Base-by-base conservation (phyloP, 2,113 vertebrate species). In the Bothrops jararaca region DNA sequence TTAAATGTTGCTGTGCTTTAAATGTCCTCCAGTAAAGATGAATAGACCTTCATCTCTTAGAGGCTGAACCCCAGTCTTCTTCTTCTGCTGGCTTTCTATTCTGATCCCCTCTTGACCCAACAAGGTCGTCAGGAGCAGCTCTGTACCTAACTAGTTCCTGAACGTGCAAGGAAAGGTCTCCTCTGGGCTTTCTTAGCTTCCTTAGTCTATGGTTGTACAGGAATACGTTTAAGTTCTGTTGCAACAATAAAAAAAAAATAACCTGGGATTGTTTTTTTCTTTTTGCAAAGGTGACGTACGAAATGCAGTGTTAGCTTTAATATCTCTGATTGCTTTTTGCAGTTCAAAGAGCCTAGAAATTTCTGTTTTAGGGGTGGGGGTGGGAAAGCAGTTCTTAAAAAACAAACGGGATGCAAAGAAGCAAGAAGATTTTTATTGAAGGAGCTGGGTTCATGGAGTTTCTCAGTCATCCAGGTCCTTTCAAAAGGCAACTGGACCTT, bases 131-230 rank as follows among this genome's bases (percentile, higher is more conserved):
- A n/a, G 86, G 89, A 80, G 39, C 64, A 48, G 50, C 39, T 69
- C 48, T n/a, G 53, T 24, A 80, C 69, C 42, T n/a, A 53, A 11
- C 54, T 54, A n/a, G 42, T 42, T 74, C 60, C 50, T 95, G 92
- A 69, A 26, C 91, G 91, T 95, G 95, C 95, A 95, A 95, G 93
- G 56, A 93, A 95, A 60, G 93, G 95, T 96, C 95, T 95, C 95
- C 93, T 93, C 42, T 95, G 94, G 95, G 94, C 95, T 87, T 95
- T 92, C 88, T 91, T 96, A 94, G 95, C 95, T 89, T 96, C 95
- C 95, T 96, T 96, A 93, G 94, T 96, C 91, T 60, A 91, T 95
- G 88, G 95, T 52, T 60, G 94, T 95, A 80, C 74, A 80, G 74
- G 34, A 22, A 95, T 90, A 24, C 29, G 95, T 69, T 69, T 92